Base-by-base conservation (phyloP, 2,888 invertebrate genomes). In the Tortrix viridana region DNA sequence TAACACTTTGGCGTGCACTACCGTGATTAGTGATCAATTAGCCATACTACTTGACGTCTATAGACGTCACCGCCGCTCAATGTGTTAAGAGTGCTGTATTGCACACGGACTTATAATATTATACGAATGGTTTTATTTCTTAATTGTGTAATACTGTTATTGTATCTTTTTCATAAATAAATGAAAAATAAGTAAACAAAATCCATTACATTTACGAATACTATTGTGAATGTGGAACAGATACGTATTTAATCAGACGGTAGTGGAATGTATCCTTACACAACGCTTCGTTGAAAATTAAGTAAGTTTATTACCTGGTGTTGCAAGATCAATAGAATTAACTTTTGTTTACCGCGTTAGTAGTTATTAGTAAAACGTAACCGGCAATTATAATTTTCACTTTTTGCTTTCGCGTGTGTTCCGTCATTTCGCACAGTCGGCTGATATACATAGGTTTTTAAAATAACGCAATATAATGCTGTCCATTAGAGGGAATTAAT, bases 351-450 rank as follows among this genome's bases (percentile, higher is more conserved):
- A 22, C 44, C 44, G 38, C 47, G 38, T 38, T 23, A 43, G 57
- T 58, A 47, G 53, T 62, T 62, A 61, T 37, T 43, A 47, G 20
- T 52, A 23, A 62, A 22, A 41, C 50, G 56, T 62, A 62, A 62
- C 56, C 12, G 18, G n/a, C 20, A 32, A 60, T 54, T 60, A 47
- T 20, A 53, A 14, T 16, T 55, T 53, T 55, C 55, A 23, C 53
- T 44, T 26, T 38, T 12, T 44, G 18, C 47, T 53, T 23, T 37
- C 38, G 44, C 52, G 59, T 32, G 43, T 44, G 44, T 50, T 55
- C 55, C 56, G 61, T 50, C 38, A 23, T 50, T 37, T n/a, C 23
- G 23, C 32, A 9, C 9, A 46, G 52, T 43, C 55, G 12, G n/a
- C 16, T n/a, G 23, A 9, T 23, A 47, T 12, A 16, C 9, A 26